phyloP scores from a whole-genome alignment of 2,113 vertebrate species.

The Glareola pratincola region DNA sequence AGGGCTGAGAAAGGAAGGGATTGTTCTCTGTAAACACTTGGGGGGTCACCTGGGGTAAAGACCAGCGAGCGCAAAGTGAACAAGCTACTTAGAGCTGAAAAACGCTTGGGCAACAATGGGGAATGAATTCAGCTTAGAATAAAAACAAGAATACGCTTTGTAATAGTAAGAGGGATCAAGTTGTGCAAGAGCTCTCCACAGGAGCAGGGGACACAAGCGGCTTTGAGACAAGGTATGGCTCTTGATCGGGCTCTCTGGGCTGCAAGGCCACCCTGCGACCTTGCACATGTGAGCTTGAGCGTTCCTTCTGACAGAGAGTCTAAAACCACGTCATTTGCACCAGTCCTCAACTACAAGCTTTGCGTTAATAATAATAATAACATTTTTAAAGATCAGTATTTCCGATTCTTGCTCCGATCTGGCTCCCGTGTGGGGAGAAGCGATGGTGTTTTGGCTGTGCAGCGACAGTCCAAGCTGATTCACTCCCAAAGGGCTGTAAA shows the following conservation, averaged over 20 bases:
- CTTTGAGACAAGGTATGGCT: not conserved
- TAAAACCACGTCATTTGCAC: not conserved
- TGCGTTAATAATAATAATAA: not conserved
- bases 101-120: not conserved
- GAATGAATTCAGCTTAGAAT: not conserved
- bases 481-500: not conserved
- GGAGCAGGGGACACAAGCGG: not conserved
- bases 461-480: not conserved
- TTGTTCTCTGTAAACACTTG: not conserved
- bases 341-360: not conserved
- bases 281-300: accelerated
- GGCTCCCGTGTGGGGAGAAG: not conserved
- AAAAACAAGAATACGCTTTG: not conserved
- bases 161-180: not conserved
- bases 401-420: not conserved
- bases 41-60: not conserved
- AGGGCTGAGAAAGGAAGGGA: not conserved
- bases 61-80: not conserved
- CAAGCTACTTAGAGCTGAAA: not conserved
- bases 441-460: not conserved
- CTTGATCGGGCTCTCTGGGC: not conserved
- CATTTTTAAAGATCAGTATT: not conserved
- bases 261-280: not conserved
- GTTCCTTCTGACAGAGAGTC: not conserved
- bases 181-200: not conserved